These are phyloP conservation scores for Myathropa florea DNA, from an alignment of 2,888 invertebrate species.

Conservation along the genomic window DNA sequence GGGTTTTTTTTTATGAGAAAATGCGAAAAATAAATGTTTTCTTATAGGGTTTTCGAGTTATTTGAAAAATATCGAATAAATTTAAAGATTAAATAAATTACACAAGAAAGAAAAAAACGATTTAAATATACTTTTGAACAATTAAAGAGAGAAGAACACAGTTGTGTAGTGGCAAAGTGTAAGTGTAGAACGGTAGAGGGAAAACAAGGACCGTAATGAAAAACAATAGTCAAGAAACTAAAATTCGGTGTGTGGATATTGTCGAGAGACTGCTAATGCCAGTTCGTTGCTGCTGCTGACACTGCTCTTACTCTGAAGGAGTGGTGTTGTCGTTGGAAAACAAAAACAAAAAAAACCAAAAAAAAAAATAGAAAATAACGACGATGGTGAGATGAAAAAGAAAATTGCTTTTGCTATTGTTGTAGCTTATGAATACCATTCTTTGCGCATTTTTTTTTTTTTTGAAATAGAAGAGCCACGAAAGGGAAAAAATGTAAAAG, in stretches of 20 bases:
- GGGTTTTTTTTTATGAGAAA: too few relatives aligned
- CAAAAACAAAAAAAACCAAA: constrained; percentile 10
- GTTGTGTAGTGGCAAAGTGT: constrained; percentile 29
- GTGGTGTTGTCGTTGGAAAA: constrained; percentile 18
- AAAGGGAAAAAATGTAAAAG: not conserved
- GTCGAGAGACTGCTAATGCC: constrained; percentile 41
- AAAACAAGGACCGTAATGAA: constrained; percentile 71
- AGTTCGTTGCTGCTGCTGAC: constrained; percentile 11
- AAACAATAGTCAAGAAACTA: constrained; percentile 72
- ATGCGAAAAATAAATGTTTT: too few relatives aligned
- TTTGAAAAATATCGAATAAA: too few relatives aligned
- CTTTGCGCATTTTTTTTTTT: not conserved
- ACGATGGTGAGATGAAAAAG: not conserved
- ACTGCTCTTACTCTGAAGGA: constrained; percentile 7
- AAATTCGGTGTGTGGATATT: constrained; percentile 54
- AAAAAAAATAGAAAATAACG: not conserved
- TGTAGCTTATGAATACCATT: not conserved
- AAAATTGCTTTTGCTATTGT: not conserved
- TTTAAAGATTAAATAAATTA: too few relatives aligned
- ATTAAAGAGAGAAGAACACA: constrained; percentile 27
- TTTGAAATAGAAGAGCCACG: not conserved
- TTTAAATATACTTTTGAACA: constrained; percentile 8
- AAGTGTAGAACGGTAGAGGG: constrained; percentile 34
- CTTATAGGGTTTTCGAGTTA: too few relatives aligned
- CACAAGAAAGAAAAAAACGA: too few relatives aligned